These are phyloP conservation scores for Loxodonta africana DNA, from an alignment of 2,113 vertebrate genomes.

Conservation along the genomic window DNA sequence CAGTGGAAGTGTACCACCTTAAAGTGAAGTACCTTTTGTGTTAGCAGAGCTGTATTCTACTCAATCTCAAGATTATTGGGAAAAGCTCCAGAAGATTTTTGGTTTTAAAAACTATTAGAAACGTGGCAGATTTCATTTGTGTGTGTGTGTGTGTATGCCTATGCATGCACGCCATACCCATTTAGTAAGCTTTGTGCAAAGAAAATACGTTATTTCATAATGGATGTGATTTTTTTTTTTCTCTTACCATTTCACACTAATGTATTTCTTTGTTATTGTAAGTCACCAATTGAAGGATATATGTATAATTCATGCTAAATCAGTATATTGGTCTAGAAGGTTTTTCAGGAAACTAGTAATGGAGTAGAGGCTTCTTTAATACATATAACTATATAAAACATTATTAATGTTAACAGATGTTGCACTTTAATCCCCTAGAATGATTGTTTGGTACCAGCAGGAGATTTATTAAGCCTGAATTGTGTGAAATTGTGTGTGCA, in stretches of 20 bases:
- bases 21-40: constrained; percentile 47
- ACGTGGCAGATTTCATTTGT: not conserved
- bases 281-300: constrained; percentile 80
- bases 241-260: constrained; percentile 48
- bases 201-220: constrained; percentile 65
- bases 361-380: constrained; percentile 85
- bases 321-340: constrained; percentile 79
- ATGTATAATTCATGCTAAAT: constrained; percentile 85
- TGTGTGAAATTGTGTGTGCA: constrained; percentile 91
- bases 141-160: not conserved
- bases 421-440: constrained; percentile 90
- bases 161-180: not conserved
- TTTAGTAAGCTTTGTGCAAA: constrained; percentile 62
- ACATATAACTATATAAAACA: constrained; percentile 86
- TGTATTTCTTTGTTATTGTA: constrained; percentile 80
- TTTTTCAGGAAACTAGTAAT: constrained; percentile 84
- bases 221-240: constrained; percentile 56
- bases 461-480: constrained; percentile 91
- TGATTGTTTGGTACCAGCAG: constrained; percentile 91
- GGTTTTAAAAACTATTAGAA: constrained; percentile 54
- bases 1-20: not conserved
- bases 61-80: not conserved
- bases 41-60: constrained; percentile 15
- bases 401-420: constrained; percentile 91
- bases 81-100: not conserved